Percentiles rank a stretch among this genome's conserved stretches.
Conservation (phyloP, 1,140 invertebrate genomes). For the Drosophila littoralis region DNA sequence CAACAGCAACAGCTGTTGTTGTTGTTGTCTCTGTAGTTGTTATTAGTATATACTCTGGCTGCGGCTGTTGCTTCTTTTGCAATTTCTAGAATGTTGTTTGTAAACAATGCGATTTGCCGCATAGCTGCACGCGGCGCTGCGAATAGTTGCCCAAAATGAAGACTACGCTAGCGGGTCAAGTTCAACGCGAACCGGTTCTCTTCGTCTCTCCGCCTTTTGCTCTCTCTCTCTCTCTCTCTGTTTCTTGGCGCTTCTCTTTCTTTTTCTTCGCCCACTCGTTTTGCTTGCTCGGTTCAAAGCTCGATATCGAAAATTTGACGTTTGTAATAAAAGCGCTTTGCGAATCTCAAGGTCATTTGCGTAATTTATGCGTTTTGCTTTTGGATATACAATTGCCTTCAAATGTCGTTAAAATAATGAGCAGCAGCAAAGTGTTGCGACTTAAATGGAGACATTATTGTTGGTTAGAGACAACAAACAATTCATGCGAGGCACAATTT, state of each 20-base stretch:
- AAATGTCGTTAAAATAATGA: constrained; percentile 41
- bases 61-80: neutral
- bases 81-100: constrained; percentile 48
- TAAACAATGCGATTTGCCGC: constrained; percentile 44
- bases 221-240: constrained; percentile 8
- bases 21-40: constrained; percentile 14
- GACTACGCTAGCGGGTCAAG: constrained; percentile 39
- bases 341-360: constrained; percentile 45
- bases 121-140: constrained; percentile 36
- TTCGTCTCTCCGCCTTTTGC: neutral
- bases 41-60: no score
- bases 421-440: constrained; percentile 18
- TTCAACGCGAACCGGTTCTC: constrained; percentile 46
- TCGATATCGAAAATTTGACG: constrained; percentile 9
- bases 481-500: neutral
- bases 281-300: constrained; percentile 4
- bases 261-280: constrained; percentile 3
- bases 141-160: constrained; percentile 5
- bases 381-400: constrained; percentile 26
- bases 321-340: constrained; percentile 26
- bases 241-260: neutral
- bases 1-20: constrained; percentile 45
- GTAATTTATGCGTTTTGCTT: constrained; percentile 29
- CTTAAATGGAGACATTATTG: constrained; percentile 28
- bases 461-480: neutral